These are phyloP conservation scores for Phaetusa simplex DNA, from an alignment of 2,113 vertebrate species.

Conservation along the genomic window DNA sequence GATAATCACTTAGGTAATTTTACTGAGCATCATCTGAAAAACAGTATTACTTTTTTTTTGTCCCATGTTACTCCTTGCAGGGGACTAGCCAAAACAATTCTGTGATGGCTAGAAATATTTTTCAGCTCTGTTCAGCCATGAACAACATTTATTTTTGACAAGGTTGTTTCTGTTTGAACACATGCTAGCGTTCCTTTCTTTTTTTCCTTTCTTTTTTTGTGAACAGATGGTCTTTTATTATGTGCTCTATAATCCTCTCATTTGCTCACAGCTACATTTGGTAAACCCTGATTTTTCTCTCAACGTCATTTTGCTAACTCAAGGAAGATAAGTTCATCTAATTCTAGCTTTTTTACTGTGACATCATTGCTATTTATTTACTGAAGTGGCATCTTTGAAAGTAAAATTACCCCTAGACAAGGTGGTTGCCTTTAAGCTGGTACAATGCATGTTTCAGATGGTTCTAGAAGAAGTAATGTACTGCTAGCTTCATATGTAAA, in stretches of 20 bases:
- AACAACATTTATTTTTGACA: background rate
- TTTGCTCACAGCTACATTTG: background rate
- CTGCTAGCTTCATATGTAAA: background rate
- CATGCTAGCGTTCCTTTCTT: background rate
- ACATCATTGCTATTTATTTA: background rate
- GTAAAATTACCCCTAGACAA: background rate
- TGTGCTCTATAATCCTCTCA: background rate
- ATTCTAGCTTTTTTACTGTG: background rate
- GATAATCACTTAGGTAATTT: background rate
- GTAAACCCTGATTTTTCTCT: background rate
- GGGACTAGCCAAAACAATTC: background rate
- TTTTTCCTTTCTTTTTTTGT: background rate
- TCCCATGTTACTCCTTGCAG: background rate
- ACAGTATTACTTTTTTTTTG: background rate
- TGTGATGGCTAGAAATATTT: background rate
- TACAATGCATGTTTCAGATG: background rate
- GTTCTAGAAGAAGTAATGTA: background rate
- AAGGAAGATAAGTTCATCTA: background rate
- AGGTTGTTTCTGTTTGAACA: background rate
- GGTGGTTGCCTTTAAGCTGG: background rate
- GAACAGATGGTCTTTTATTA: background rate
- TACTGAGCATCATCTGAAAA: background rate
- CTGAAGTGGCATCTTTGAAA: background rate
- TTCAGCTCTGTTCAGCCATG: background rate
- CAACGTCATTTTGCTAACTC: background rate